phyloP scores from a whole-genome alignment of 2,888 invertebrate species.

The Drosophila pseudotakahashii region DNA sequence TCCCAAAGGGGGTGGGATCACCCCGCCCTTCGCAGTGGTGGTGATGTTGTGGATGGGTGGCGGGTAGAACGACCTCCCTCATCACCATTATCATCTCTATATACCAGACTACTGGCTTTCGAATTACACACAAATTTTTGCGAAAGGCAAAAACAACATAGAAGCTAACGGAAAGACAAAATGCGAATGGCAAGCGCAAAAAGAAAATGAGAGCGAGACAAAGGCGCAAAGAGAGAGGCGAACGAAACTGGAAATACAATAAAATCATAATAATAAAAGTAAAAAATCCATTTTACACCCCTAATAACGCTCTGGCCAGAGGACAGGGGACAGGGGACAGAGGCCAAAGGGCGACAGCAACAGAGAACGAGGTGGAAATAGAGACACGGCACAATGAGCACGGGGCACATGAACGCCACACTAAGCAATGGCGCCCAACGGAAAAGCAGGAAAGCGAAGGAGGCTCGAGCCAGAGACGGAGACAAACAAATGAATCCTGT shows the following conservation, averaged over 20 bases:
- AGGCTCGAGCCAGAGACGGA: conserved; percentile 32
- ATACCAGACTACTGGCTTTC: conserved; percentile 38
- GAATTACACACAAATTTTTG: conserved; percentile 66
- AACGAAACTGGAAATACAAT: conserved; percentile 74
- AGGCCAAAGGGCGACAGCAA: conserved; percentile 39
- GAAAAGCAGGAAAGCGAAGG: conserved; percentile 18
- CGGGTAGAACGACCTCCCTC: conserved; percentile 17
- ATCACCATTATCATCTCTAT: conserved; percentile 29
- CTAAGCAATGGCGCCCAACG: conserved; percentile 22
- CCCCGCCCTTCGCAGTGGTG: conserved; percentile 8
- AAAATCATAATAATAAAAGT: conserved; percentile 81
- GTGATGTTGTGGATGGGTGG: conserved; percentile 22
- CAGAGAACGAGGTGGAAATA: conserved; percentile 28
- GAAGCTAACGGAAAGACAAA: conserved; percentile 42
- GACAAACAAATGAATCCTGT: conserved; percentile 76
- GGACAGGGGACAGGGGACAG: conserved; percentile 45
- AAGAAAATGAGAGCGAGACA: conserved; percentile 55
- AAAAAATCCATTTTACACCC: conserved; percentile 81
- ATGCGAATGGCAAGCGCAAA: conserved; percentile 72
- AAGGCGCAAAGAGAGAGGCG: conserved; percentile 43
- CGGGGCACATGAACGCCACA: conserved; percentile 20
- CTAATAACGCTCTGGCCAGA: conserved; percentile 62
- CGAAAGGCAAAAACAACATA: conserved; percentile 51
- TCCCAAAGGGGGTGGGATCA: conserved; percentile 33
- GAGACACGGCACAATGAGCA: conserved; percentile 49